Evolutionary conservation across 2,113 vertebrate species (phyloP), one percentile per base, ranked within the genome.

Genomic region (Stomatorhinus ivindoensis): DNA sequence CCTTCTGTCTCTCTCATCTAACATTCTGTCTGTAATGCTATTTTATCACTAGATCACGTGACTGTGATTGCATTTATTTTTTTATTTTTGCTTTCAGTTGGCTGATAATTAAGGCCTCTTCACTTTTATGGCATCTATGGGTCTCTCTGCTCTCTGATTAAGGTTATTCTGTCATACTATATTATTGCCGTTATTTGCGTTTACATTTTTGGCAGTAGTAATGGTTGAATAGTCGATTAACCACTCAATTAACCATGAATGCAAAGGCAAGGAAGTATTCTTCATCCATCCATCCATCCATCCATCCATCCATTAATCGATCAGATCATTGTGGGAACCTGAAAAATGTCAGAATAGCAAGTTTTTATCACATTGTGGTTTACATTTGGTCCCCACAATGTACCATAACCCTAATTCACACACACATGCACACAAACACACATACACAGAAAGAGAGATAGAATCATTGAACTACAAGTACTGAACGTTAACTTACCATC

Each of bases 1-100:
- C 89, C 88, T 76, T n/a, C 61, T 82, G 91, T 91, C 61, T 86
- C 24, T 90, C 89, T 93, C 90, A 27, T 91, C 69, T 92, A 85
- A 91, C 89, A 87, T 35, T 90, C 83, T 76, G 55, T 76, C 13
- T 89, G 44, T 80, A 83, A 80, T 69, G 65, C 65, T 88, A 46
- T 89, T 89, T 88, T 87, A 83, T 83, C 44, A 88, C 90, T n/a
- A 85, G 61, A 46, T 48, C 58, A 73, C 85, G 31, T 51, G 89
- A 61, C 76, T 85, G 19, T 31, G 46, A 35, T 73, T 88, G 31
- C 35, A 80, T 80, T 80, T 86, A 3, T 21, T 86, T 31, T 80
- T 87, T 73, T 86, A 88, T 84, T 47, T 84, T 19, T 80, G 35
- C 15, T 80, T 80, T 84, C 44, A 47, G 17, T 46, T 84, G 82